These are phyloP conservation scores for Heliocidaris erythrogramma DNA, from an alignment of 35 echinoderm and acorn worm species.

Conservation along the genomic window DNA sequence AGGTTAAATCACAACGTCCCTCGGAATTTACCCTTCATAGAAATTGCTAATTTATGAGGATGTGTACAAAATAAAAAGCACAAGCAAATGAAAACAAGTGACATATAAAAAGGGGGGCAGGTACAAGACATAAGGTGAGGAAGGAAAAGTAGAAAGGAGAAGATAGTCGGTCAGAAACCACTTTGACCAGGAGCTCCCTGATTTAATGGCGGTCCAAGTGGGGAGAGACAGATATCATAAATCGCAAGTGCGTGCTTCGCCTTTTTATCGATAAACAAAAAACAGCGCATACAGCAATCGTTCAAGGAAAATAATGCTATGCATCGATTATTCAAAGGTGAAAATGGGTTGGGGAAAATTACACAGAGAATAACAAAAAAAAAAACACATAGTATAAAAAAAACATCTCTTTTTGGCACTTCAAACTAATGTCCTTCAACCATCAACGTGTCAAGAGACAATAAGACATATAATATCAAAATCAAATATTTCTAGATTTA, in stretches of 20 bases:
- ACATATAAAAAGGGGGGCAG: no score
- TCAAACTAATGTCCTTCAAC: not conserved
- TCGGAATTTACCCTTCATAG: not conserved
- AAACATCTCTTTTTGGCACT: not conserved
- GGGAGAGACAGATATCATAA: not conserved
- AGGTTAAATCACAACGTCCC: no score
- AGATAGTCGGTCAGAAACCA: not conserved
- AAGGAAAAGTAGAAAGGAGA: not conserved
- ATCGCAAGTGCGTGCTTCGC: not conserved
- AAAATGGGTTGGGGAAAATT: not conserved
- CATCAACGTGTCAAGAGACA: not conserved
- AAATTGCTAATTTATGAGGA: not conserved
- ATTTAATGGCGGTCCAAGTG: not conserved
- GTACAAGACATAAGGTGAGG: no score
- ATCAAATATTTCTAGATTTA: no score
- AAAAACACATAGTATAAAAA: not conserved
- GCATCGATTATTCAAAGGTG: not conserved
- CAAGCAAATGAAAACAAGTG: no score
- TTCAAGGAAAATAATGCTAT: not conserved
- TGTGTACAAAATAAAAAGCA: not conserved
- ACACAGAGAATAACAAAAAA: not conserved
- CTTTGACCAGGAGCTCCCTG: not conserved
- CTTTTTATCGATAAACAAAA: not conserved
- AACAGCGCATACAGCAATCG: not conserved
- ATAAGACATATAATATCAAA: no score